Evolutionary conservation across 37 sponge, comb jelly and placozoan genomes (phyloP).

Genomic region (Cliona cf. orientalis): DNA sequence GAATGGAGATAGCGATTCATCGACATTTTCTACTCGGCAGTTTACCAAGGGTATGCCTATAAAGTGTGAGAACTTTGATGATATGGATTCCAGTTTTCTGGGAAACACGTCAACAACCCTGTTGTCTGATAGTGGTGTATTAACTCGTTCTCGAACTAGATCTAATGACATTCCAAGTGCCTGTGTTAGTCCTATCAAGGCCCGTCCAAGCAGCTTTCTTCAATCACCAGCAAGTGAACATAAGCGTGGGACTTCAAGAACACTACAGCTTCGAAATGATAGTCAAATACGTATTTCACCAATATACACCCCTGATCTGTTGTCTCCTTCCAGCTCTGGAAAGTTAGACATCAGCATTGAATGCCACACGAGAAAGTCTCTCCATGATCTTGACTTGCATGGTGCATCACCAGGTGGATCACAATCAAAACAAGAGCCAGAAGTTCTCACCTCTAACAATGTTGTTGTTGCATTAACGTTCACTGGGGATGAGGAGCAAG

Average conservation of each 20-base stretch:
- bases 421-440: background rate
- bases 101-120: too few relatives aligned
- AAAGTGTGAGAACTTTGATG: too few relatives aligned
- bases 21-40: too few relatives aligned
- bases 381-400: background rate
- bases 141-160: too few relatives aligned
- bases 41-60: too few relatives aligned
- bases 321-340: constrained; percentile 21
- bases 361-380: constrained; percentile 26
- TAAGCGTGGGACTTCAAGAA: background rate
- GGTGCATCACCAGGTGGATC: background rate
- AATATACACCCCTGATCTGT: background rate
- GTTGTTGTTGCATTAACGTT: constrained; percentile 40
- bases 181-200: too few relatives aligned
- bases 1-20: too few relatives aligned
- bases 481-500: constrained; percentile 17
- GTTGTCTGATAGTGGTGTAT: too few relatives aligned
- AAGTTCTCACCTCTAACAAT: constrained; percentile 50
- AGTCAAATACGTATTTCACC: background rate
- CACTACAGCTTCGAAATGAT: background rate
- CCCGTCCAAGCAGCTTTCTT: too few relatives aligned
- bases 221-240: too few relatives aligned
- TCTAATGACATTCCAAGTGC: too few relatives aligned
- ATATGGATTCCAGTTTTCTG: too few relatives aligned
- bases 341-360: constrained; percentile 46